Conservation (phyloP, 2,888 invertebrate genomes). For the Eulithis testata region DNA sequence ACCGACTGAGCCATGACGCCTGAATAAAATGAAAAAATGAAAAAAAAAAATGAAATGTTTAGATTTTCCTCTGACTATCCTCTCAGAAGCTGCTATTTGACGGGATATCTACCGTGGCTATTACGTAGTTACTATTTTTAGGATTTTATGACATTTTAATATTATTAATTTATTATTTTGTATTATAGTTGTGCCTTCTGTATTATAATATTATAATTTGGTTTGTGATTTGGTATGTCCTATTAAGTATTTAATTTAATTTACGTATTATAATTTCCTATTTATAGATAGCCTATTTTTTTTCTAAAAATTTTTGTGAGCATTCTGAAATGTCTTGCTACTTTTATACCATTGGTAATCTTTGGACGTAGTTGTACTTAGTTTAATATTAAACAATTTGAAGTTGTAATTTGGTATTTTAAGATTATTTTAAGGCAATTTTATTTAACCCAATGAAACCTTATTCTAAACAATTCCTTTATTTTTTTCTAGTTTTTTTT, state of each 20-base stretch:
- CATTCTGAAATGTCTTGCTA: not conserved
- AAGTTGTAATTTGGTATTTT: not conserved
- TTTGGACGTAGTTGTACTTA: not conserved
- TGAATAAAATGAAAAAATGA: no score
- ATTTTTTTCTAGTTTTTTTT: constrained; percentile 30
- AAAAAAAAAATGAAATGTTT: no score
- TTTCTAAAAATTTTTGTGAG: not conserved
- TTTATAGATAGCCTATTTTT: not conserved
- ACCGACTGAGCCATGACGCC: no score
- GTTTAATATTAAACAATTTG: not conserved
- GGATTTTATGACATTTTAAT: no score
- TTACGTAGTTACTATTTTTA: not conserved
- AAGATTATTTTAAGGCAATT: constrained; percentile 13
- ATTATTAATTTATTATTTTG: no score
- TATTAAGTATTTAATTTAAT: no score
- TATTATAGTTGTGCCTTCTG: no score
- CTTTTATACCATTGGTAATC: not conserved
- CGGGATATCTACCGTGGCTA: not conserved
- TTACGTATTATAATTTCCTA: no score
- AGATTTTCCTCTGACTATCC: no score
- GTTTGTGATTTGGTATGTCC: no score
- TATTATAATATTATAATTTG: no score
- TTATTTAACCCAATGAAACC: constrained; percentile 4
- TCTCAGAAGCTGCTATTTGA: no score
- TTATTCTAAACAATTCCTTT: constrained; percentile 26